These are phyloP conservation scores for Spisula subtruncata DNA, from an alignment of 2,888 invertebrate genomes.

Conservation along the genomic window DNA sequence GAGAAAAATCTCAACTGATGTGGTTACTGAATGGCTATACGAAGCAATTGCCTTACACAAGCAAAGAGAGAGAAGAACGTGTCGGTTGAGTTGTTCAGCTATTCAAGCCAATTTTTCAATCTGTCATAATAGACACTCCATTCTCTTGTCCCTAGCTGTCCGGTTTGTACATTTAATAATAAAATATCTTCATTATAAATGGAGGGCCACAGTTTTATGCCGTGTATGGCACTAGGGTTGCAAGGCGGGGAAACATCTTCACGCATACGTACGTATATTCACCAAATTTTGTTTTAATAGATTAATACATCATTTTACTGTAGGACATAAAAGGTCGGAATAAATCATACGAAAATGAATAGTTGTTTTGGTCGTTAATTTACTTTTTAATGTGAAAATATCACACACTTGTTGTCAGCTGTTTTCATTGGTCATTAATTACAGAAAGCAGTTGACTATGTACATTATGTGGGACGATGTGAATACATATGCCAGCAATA, in stretches of 20 bases:
- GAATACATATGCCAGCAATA: not conserved
- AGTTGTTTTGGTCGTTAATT: conserved; percentile 26
- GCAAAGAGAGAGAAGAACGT: not conserved
- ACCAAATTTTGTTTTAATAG: conserved; percentile 32
- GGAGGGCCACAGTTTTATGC: conserved; percentile 58
- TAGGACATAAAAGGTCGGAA: conserved; percentile 23
- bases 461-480: not conserved
- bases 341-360: conserved; percentile 47
- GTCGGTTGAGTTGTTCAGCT: conserved; percentile 61
- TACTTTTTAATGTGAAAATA: conserved; percentile 26
- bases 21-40: conserved; percentile 35
- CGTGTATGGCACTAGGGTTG: conserved; percentile 44
- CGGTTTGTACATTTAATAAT: conserved; percentile 54
- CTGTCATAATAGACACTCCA: conserved; percentile 65
- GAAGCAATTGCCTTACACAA: conserved; percentile 41
- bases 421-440: conserved; percentile 19
- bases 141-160: conserved; percentile 46
- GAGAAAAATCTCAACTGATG: conserved; percentile 12
- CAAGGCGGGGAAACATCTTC: conserved; percentile 42
- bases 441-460: not conserved
- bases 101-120: conserved; percentile 68
- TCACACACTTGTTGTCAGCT: conserved; percentile 9
- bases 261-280: conserved; percentile 22
- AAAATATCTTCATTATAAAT: conserved; percentile 64
- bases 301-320: conserved; percentile 49